Evolutionary conservation across 2,888 invertebrate species (phyloP), one percentile per base, ranked within the genome.

Genomic region (Tanypteryx hageni): DNA sequence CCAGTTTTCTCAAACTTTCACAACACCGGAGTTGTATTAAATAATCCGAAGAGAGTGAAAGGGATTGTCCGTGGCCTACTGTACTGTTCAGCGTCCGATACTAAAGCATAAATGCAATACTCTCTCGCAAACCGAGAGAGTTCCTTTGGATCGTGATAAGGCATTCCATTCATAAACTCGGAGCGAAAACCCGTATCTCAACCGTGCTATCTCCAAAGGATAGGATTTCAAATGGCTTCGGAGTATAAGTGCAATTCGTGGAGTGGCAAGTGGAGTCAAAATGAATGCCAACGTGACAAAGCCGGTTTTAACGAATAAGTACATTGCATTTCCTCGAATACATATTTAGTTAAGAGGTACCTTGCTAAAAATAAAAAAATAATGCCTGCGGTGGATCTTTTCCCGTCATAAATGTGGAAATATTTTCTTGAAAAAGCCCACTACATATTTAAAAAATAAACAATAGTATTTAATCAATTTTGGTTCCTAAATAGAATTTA

Each of bases 21-120:
- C 18, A 59, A 59, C 61, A 64, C 86, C 31, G 22, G 27, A 31
- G 27, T 14, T 44, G 83, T 44, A 16, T 14, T 83, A 56, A 56
- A 83, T 56, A 44, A 56, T 18, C 31, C 44, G 44, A 18, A 18
- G 83, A 10, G 86, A 89, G 89, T 68, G 89, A 89, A 89, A 89
- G 89, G 89, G 18, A 89, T 89, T 89, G 89, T 89, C 89, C 89
- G 68, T 89, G 89, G 89, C 89, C 89, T 68, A 89, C 86, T 86
- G 86, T 86, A 61, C 64, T 89, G 44, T 64, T 64, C 59, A 86
- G 56, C 18, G 83, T 18, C 82, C 59, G 85, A 58, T 59, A 61
- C 86, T 27, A 16, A n/a, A 27, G 61, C 59, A 61, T 31, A 31
- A 44, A 56, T 44, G 89, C 89, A 64, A 89, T 18, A 89, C 64